Base-by-base conservation (phyloP, 1,140 invertebrate genomes). In the Chionoecetes opilio region DNA sequence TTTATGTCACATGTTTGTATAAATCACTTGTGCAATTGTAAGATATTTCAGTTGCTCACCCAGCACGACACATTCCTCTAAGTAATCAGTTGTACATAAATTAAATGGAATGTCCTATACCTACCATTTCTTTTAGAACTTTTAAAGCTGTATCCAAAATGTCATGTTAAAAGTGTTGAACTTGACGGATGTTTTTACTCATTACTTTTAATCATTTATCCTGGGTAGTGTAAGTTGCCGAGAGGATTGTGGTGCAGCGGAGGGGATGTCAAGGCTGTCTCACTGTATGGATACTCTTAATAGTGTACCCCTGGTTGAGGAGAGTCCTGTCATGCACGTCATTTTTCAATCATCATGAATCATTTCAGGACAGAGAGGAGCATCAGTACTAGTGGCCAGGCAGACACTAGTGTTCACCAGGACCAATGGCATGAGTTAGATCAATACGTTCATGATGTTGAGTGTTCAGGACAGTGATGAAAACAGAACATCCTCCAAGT, bases 81-180 rank as follows among this genome's bases (percentile, higher is more conserved):
- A 75, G 63, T 75, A 75, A 90, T 93, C 41, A 93, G 21, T 87
- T 93, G 85, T 93, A 93, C 85, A 93, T 93, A 93, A 93, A 88
- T 63, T 88, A 88, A 41, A 75, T 92, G 82, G 93, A 37, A 75
- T 93, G 26, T 86, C 35, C 85, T 87, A 46, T 35, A 87, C 2
- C 63, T 35, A 87, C 2, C 63, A 89, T 14, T 88, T 87, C 63
- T 85, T 93, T 32, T 88, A 88, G 46, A 87, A n/a, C n/a, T 87
- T 35, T 93, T 75, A 87, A 93, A 89, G 93, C 93, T 93, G 93
- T 93, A 93, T 93, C 84, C 46, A 88, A 93, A 93, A 93, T 89
- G 91, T 92, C 91, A 92, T 85, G 75, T 53, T 92, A 92, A 93
- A 93, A 87, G 93, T 93, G 53, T 75, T 89, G 84, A 75, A 75